Percentiles rank a stretch among this genome's conserved stretches.
Evolutionary conservation across 1,140 invertebrate genomes (phyloP).

Genomic region (Atta colombica): DNA sequence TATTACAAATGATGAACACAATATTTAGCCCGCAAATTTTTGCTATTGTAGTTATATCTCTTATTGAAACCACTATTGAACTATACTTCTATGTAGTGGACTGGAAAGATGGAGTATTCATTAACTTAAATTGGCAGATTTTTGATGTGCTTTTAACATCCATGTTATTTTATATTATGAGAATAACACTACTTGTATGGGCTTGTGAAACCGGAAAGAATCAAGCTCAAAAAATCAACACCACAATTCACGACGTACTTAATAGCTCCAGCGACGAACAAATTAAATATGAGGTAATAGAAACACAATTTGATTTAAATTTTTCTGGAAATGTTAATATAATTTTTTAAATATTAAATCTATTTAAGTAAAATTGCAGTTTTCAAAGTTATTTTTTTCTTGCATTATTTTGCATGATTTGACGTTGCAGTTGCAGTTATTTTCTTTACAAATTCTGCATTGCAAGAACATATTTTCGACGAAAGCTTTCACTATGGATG

Average conservation of each 20-base stretch:
- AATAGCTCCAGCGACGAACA: conserved; percentile 69
- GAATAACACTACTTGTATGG: not conserved
- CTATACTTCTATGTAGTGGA: conserved; percentile 80
- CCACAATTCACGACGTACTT: conserved; percentile 67
- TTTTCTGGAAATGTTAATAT: not conserved
- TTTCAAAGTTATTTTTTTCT: not conserved
- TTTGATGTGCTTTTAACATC: conserved; percentile 71
- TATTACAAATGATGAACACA: not conserved
- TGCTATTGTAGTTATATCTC: conserved; percentile 71
- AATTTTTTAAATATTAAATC: not conserved
- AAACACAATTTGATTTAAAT: conserved; percentile 10
- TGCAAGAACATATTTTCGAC: conserved; percentile 72
- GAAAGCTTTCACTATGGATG: conserved; percentile 73
- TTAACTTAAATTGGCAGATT: conserved; percentile 45
- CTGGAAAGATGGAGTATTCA: not conserved
- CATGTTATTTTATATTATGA: conserved; percentile 54
- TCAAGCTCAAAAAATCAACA: conserved; percentile 72
- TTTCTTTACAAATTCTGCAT: conserved; percentile 80
- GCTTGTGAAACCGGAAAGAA: conserved; percentile 22
- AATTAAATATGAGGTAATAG: conserved; percentile 79
- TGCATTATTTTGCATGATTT: not conserved
- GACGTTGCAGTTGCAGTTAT: conserved; percentile 75
- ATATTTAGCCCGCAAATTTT: conserved; percentile 77
- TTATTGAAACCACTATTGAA: conserved; percentile 79
- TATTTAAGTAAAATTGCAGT: not conserved